These are phyloP conservation scores for Drosophila peninsularis DNA, from an alignment of 2,888 invertebrate genomes.

Conservation along the genomic window DNA sequence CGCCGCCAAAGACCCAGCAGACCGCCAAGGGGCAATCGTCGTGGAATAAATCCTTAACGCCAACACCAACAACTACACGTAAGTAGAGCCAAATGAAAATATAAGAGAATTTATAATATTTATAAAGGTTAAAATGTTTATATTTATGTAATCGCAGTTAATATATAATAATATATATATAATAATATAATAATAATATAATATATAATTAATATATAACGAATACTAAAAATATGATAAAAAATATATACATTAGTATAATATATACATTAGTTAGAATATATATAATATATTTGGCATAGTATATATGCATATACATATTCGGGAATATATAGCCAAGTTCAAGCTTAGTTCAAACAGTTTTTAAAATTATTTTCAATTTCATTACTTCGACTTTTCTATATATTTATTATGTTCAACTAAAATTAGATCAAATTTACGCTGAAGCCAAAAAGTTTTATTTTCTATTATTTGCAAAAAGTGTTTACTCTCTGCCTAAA, in stretches of 20 bases:
- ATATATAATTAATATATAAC: not conserved
- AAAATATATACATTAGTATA: no score
- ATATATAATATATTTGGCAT: no score
- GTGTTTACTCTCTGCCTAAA: not conserved
- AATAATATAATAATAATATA: not conserved
- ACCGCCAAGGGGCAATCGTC: constrained; percentile 82
- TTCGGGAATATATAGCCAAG: no score
- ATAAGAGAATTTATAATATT: no score
- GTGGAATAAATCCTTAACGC: constrained; percentile 77
- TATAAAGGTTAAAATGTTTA: no score
- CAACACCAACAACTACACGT: constrained; percentile 80
- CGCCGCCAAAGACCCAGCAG: constrained; percentile 85
- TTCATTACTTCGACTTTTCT: no score
- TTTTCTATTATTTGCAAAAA: not conserved
- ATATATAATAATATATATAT: not conserved
- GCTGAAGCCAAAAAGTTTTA: no score
- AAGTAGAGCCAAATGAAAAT: constrained; percentile 60
- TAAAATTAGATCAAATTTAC: not conserved
- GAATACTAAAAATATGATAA: not conserved
- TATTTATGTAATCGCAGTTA: not conserved
- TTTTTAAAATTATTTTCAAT: no score
- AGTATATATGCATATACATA: no score
- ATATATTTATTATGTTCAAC: not conserved
- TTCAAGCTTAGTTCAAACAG: no score
- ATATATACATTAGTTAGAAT: no score